Evolutionary conservation across 2,888 invertebrate species (phyloP), one percentile per base, ranked within the genome.

Genomic region (Caenorhabditis sp.): DNA sequence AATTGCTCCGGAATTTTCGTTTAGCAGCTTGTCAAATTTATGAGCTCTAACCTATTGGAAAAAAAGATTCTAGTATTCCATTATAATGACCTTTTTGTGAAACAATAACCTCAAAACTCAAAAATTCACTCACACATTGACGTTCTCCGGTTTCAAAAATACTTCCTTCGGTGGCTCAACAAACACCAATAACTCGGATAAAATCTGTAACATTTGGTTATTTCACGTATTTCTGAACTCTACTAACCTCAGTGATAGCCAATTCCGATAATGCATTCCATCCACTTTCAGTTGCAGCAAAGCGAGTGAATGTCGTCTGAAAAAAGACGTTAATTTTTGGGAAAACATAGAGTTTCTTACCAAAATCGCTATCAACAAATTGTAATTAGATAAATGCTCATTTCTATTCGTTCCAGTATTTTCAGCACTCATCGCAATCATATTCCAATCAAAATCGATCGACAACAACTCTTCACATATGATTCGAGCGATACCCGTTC

Each of bases 211-310:
- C 1, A 17, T 27, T 26, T 26, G 23, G 4, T 56, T 56, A 56
- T 12, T 8, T 12, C 5, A 17, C 25, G 3, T 8, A 12, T 12
- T 8, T 31, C 2, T 31, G 5, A 10, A 17, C 8, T 20, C 3
- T 27, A 5, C 20, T 14, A 2, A 75, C 61, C 49, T 80, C 78
- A 31, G 70, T 62, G n/a, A 77, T 67, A 0, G 69, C 58, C 23
- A 78, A 58, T 38, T 81, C 80, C 0, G 74, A 36, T n/a, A 81
- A 64, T 5, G 76, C 70, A 27, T 67, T 72, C 81, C 81, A 81
- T 23, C 81, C 81, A 43, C 63, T 58, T 25, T 74, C 76, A 1
- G 81, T 66, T 25, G 52, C 31, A 7, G 69, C 69, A 43, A 74
- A 64, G n/a, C 81, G 69, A 10, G 73, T 69, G 21, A 81, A 70